Base-by-base conservation (phyloP, 2,113 vertebrate genomes). In the Tichodroma muraria region DNA sequence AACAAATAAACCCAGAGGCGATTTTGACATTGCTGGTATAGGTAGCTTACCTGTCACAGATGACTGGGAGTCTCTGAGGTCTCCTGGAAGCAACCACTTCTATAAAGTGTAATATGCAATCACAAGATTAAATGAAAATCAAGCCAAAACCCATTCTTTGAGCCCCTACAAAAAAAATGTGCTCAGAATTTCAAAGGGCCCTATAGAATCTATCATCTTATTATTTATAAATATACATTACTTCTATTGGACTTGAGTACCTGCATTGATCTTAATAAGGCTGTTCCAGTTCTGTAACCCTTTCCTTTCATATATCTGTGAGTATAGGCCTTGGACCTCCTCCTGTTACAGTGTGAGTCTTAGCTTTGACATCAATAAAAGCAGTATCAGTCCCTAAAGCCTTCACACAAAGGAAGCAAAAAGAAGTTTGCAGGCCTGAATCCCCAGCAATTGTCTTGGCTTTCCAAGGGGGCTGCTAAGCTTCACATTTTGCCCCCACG, bases 1-100 rank as follows among this genome's bases (percentile, higher is more conserved):
- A 96, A 90, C 89, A 95, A 96, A 94, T 91, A 91, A 86, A 93
- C 80, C 91, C 94, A 88, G 80, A 85, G 95, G 96, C 40, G 0
- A 89, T 73, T 90, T 80, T 96, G 78, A 95, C 87, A 60, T 72
- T 70, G 65, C 84, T 5, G 1, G 90, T 89, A 69, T 37, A 94
- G 53, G 64, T 88, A 86, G 61, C 97, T 98, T 95, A 99, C 99
- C 98, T 98, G 98, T 98, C 98, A 98, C 98, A 98, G 85, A 98
- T 91, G 19, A 96, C 97, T 94, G 63, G 84, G 75, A 99, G 97
- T 64, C 95, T 97, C 86, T 97, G 98, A 60, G 98, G 97, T 85
- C 98, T 96, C 23, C 95, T 97, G 73, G 96, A 95, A 80, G 91
- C 89, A 82, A 98, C 98, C 95, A 94, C 97, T 75, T 98, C 98